A percentile compares a stretch with the other conserved stretches of the same genome.
phyloP scores from a whole-genome alignment of 1,140 invertebrate species.

The Catajapyx aquilonaris region DNA sequence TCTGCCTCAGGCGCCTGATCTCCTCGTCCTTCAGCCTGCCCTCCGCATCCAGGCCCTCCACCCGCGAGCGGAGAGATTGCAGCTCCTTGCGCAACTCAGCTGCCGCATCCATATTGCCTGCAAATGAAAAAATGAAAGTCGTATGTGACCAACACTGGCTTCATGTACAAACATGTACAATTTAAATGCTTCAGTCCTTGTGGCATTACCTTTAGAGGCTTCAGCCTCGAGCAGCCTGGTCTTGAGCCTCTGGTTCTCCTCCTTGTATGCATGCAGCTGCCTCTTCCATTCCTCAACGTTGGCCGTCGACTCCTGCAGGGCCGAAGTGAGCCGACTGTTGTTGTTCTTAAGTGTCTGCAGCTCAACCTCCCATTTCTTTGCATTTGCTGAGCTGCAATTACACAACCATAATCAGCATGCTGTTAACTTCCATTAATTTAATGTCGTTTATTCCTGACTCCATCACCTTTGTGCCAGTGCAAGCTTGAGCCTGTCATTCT shows the following conservation, averaged over 20 bases:
- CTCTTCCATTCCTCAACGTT: slow-evolving; percentile 98
- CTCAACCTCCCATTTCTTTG: slow-evolving; percentile 97
- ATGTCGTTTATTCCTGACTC: too few relatives aligned
- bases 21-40: slow-evolving; percentile 54
- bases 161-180: not conserved
- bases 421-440: slow-evolving; percentile 1
- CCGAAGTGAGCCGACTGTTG: slow-evolving; percentile 80
- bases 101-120: slow-evolving; percentile 24
- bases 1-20: slow-evolving; percentile 17
- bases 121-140: slow-evolving; percentile 3
- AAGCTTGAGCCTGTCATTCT: slow-evolving; percentile 88
- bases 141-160: not conserved
- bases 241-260: slow-evolving; percentile 80
- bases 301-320: slow-evolving; percentile 87
- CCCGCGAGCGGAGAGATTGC: slow-evolving; percentile 39
- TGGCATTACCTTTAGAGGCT: slow-evolving; percentile 33
- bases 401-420: too few relatives aligned
- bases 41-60: slow-evolving; percentile 53
- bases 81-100: slow-evolving; percentile 33
- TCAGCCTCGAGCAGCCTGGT: slow-evolving; percentile 49
- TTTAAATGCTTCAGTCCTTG: slow-evolving; percentile 4
- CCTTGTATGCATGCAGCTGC: slow-evolving; percentile 85
- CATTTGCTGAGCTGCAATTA: slow-evolving; percentile 67
- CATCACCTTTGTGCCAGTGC: slow-evolving; percentile 79
- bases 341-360: slow-evolving; percentile 88